Evolutionary conservation across 2,113 vertebrate genomes (phyloP).

Genomic region (Ptychochromis oligacanthus): DNA sequence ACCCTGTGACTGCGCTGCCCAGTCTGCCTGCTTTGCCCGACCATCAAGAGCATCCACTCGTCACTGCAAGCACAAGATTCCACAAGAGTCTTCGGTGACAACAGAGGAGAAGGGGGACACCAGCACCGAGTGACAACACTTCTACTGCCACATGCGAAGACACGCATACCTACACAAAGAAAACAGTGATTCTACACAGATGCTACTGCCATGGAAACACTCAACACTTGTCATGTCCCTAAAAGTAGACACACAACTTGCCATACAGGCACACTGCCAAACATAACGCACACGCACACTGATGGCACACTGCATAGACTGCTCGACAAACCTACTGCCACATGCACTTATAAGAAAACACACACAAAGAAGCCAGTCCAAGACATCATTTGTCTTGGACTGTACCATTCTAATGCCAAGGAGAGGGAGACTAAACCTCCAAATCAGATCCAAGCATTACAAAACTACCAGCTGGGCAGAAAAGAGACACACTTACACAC

Average conservation of each 20-base stretch:
- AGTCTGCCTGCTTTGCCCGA: slow-evolving; percentile 87
- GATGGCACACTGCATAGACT: slow-evolving; percentile 46
- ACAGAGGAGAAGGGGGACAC: slow-evolving; percentile 81
- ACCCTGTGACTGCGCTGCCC: slow-evolving; percentile 91
- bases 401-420: slow-evolving; percentile 66
- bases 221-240: slow-evolving; percentile 2
- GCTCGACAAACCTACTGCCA: slow-evolving; percentile 58
- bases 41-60: slow-evolving; percentile 85
- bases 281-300: slow-evolving; percentile 46
- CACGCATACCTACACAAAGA: background rate
- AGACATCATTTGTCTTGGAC: slow-evolving; percentile 34
- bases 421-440: slow-evolving; percentile 24
- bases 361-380: slow-evolving; percentile 23
- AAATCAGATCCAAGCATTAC: slow-evolving; percentile 30
- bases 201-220: slow-evolving; percentile 51
- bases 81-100: slow-evolving; percentile 75
- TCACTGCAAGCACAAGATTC: slow-evolving; percentile 92
- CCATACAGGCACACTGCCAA: slow-evolving; percentile 66
- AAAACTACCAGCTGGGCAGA: slow-evolving; percentile 57
- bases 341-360: slow-evolving; percentile 15
- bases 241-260: slow-evolving; percentile 34
- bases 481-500: slow-evolving; percentile 6
- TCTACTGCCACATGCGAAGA: slow-evolving; percentile 20
- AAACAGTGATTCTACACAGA: slow-evolving; percentile 20
- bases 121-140: slow-evolving; percentile 76